Evolutionary conservation across 2,797 vertebrate genomes (phyloP).

Genomic region (Periparus ater): DNA sequence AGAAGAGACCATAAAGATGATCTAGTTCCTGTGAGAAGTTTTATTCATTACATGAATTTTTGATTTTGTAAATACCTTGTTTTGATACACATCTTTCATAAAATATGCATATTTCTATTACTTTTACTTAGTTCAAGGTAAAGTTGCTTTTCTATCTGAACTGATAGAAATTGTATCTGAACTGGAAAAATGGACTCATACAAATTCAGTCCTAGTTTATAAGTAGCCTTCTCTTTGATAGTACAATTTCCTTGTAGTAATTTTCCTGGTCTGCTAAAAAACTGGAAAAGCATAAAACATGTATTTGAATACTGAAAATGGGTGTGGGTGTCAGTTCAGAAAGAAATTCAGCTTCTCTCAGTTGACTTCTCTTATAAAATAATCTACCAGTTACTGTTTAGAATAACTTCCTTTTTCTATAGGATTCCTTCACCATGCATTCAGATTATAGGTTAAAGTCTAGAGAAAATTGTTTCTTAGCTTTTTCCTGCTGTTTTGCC

Average conservation of each 20-base stretch:
- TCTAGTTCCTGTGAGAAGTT: not conserved
- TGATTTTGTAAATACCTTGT: not conserved
- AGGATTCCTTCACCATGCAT: not conserved
- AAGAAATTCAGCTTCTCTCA: not conserved
- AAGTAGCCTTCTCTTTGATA: not conserved
- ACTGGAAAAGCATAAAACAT: not conserved
- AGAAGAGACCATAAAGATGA: not conserved
- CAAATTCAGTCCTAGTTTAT: too few relatives aligned
- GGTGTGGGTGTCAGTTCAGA: not conserved
- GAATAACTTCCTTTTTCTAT: not conserved
- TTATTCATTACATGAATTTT: not conserved
- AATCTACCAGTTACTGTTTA: not conserved
- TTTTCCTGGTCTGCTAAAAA: not conserved
- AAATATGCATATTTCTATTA: not conserved
- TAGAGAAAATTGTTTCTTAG: not conserved
- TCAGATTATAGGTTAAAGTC: fast-evolving
- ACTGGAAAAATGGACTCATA: too few relatives aligned
- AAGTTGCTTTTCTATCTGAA: not conserved
- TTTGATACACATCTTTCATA: not conserved
- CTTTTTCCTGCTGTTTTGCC: not conserved
- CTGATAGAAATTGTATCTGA: too few relatives aligned
- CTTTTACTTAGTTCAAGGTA: not conserved
- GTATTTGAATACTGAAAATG: not conserved
- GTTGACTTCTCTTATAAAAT: not conserved
- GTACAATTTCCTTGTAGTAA: not conserved